Evolutionary conservation across 2,797 vertebrate species (phyloP).

Genomic region (Zenarchopterus dispar): DNA sequence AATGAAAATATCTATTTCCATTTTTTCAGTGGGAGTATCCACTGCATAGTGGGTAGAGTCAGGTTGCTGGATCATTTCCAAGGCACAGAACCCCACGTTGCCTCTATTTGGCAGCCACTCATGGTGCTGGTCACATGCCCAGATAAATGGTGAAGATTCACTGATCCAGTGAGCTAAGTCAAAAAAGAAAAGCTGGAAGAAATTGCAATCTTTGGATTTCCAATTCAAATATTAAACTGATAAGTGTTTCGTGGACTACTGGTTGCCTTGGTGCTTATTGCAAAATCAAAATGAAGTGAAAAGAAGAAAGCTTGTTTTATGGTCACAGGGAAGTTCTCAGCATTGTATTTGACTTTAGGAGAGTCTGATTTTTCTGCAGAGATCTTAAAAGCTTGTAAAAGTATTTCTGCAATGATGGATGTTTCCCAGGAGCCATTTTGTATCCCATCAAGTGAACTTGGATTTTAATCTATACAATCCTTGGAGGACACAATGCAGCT

Average conservation of each 20-base stretch:
- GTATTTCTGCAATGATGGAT: constrained; percentile 47
- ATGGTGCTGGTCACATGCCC: no score
- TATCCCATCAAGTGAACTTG: constrained; percentile 43
- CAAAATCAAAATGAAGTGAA: constrained; percentile 47
- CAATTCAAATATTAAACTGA: constrained; percentile 50
- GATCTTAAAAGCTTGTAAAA: constrained; percentile 54
- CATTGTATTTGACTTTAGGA: constrained; percentile 28
- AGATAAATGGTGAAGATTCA: no score
- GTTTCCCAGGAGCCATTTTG: constrained; percentile 66
- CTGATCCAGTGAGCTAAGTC: no score
- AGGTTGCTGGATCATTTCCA: no score
- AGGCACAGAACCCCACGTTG: no score
- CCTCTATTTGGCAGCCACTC: no score
- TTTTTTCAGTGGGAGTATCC: no score
- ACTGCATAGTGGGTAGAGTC: no score
- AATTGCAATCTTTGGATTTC: neutral
- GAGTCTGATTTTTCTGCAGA: constrained; percentile 39
- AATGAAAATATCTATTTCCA: no score
- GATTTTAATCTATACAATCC: neutral
- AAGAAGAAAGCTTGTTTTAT: constrained; percentile 43
- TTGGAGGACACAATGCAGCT: neutral
- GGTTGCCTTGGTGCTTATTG: constrained; percentile 45
- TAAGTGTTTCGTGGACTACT: constrained; percentile 55
- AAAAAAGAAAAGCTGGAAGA: no score
- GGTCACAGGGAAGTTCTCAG: constrained; percentile 10